Base-by-base conservation (phyloP, 2,113 vertebrate species). In the Melospiza melodia region DNA sequence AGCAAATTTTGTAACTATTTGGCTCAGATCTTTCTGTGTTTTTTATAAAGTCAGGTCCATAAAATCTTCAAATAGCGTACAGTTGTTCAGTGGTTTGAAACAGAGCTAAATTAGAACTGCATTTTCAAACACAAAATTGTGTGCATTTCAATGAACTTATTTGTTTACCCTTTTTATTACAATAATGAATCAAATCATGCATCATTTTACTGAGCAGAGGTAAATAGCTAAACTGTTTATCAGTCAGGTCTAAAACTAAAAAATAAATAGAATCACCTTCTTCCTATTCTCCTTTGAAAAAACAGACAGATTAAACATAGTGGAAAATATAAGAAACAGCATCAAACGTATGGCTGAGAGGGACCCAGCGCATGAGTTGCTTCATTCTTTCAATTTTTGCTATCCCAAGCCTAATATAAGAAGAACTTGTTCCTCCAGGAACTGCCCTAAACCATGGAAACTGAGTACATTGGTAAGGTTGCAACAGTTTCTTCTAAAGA, bases 1-100 rank as follows among this genome's bases (percentile, higher is more conserved):
- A 43, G 44, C 27, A 85, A 58, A 77, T 58, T 79, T 48, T 65
- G 16, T 61, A 84, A 67, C 28, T 61, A 39, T 90, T 46, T 51
- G 61, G 15, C 57, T 95, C 96, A 95, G 55, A 95, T 90, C 30
- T 91, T 92, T 83, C 51, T 78, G 33, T 87, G 67, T 93, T 89
- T 95, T 28, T 91, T 91, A 39, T 41, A 74, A 79, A 52, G 78
- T 74, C 43, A 90, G 14, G 43, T 39, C 20, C 39, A 93, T 76
- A n/a, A 85, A 91, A 94, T 84, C 65, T 93, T 96, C 81, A 95
- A 90, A 96, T 66, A 46, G 55, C 10, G 15, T 12, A 5, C 14
- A 87, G 19, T 17, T 6, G 28, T 76, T 89, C n/a, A 14, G 8
- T 67, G 19, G 10, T 89, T 93, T 77, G 67, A 86, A 88, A 87